Evolutionary conservation across 37 sponge, comb jelly and placozoan species (phyloP), one percentile per base, ranked within the genome.

Genomic region (Spongia lamella): DNA sequence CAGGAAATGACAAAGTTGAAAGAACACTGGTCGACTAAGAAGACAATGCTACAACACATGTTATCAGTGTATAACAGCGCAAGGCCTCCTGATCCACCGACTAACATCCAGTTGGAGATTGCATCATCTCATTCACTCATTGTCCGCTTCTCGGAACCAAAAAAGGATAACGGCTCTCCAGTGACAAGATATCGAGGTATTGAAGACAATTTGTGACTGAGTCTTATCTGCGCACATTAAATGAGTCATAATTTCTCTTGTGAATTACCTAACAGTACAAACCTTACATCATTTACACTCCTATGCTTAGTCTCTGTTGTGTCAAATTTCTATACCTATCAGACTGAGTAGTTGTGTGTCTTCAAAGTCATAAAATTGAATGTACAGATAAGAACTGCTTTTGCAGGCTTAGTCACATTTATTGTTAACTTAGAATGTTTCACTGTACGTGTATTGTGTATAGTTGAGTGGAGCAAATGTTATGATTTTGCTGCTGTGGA

Each of bases 181-280:
- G 67, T 86, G 58, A 86, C 92, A 15, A 64, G 87, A 75, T 91
- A 91, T 71, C 86, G 81, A 53, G 83, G 92, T 91, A 51, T 73
- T n/a, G n/a, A n/a, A n/a, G 9, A 19, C 24, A 63, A 52, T 20
- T 9, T 9, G 33, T 34, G 27, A 34, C 1, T 7, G 27, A 20
- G 1, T 7, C 21, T 5, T 7, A 2, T 25, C 3, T 2, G 33
- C 32, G 2, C 33, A 3, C 64, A 20, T 31, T 25, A 2, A n/a
- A n/a, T n/a, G n/a, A n/a, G n/a, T n/a, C n/a, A n/a, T n/a, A n/a
- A n/a, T n/a, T n/a, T n/a, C n/a, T n/a, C n/a, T n/a, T n/a, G n/a
- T n/a, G n/a, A n/a, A n/a, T n/a, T n/a, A n/a, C n/a, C n/a, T n/a
- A n/a, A n/a, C n/a, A n/a, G n/a, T n/a, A n/a, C n/a, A n/a, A n/a